Evolutionary conservation across 2,888 invertebrate species (phyloP).

Genomic region (Chrysodeixis includens): DNA sequence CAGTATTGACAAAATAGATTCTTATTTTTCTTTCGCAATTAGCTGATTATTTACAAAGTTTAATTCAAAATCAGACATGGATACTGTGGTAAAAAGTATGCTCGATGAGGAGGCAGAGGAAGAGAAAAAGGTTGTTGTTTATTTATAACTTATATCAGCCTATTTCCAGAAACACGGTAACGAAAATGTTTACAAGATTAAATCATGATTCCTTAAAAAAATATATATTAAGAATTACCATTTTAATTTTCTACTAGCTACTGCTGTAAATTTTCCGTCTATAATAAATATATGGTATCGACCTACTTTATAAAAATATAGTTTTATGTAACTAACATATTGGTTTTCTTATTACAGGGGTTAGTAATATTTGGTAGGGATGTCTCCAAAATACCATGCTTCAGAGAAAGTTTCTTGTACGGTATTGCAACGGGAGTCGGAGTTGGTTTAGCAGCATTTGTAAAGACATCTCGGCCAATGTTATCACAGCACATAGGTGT

Average conservation of each 20-base stretch:
- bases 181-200: neutral
- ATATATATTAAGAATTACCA: too few relatives aligned
- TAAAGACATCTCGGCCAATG: constrained; percentile 92
- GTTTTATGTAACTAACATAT: neutral
- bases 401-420: constrained; percentile 93
- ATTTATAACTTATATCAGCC: neutral
- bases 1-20: neutral
- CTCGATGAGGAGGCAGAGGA: constrained; percentile 78
- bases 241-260: too few relatives aligned
- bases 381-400: constrained; percentile 94
- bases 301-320: too few relatives aligned
- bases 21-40: neutral
- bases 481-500: constrained; percentile 91
- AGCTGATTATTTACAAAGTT: neutral
- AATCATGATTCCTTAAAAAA: too few relatives aligned
- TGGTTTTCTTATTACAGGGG: constrained; percentile 78
- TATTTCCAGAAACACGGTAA: neutral
- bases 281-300: too few relatives aligned
- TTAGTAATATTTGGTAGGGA: constrained; percentile 92
- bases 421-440: constrained; percentile 92
- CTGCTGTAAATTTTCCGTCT: too few relatives aligned
- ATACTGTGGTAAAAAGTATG: constrained; percentile 83
- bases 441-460: constrained; percentile 91
- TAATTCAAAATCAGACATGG: constrained; percentile 66
- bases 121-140: constrained; percentile 62